These are phyloP conservation scores for Eugnorisma glareosa DNA, from an alignment of 2,888 invertebrate species.

Conservation along the genomic window DNA sequence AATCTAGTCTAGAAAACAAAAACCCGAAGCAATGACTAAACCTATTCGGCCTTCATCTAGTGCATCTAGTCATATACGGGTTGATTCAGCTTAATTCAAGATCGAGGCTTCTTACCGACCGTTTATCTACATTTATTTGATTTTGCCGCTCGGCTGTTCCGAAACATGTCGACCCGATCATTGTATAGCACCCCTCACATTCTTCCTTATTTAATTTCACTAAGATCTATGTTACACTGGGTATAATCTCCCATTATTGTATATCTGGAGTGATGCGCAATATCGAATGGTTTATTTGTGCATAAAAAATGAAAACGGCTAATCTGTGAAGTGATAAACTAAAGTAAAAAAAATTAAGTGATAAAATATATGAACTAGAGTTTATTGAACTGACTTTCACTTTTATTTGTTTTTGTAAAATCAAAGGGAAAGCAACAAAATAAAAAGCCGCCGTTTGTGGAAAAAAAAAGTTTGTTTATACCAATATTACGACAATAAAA, in stretches of 20 bases:
- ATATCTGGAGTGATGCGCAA: neutral
- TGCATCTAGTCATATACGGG: neutral
- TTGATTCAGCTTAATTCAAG: neutral
- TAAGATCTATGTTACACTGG: neutral
- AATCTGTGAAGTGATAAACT: too few species aligned
- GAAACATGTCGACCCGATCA: neutral
- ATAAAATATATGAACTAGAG: neutral
- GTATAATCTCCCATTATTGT: neutral
- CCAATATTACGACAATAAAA: neutral
- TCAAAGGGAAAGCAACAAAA: neutral
- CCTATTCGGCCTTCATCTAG: neutral
- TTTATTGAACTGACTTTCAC: too few species aligned
- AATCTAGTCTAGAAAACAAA: neutral
- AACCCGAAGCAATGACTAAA: neutral
- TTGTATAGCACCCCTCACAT: neutral
- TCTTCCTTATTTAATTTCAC: neutral
- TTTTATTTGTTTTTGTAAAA: neutral
- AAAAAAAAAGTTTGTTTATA: neutral
- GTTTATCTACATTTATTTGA: neutral
- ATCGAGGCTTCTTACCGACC: neutral
- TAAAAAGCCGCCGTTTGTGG: neutral
- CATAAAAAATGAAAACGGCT: neutral
- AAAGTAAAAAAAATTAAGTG: too few species aligned
- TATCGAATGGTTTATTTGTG: neutral
- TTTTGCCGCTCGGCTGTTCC: neutral